These are phyloP conservation scores for Coelinius sp. DNA, from an alignment of 2,888 invertebrate species.

Conservation along the genomic window DNA sequence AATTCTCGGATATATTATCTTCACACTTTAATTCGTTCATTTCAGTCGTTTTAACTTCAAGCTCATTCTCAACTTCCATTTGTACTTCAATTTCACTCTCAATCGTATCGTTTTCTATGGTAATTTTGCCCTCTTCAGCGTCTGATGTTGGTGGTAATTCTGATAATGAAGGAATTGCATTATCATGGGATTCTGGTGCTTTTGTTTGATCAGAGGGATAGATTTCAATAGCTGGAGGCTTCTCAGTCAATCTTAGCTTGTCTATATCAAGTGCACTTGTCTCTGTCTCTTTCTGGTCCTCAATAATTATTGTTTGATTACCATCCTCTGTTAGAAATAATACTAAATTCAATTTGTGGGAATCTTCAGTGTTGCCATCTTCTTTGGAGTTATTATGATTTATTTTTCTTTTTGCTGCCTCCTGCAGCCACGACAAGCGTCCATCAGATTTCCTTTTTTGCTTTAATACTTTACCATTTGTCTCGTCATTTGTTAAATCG, in stretches of 20 bases:
- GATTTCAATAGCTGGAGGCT: background rate
- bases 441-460: conserved; percentile 43
- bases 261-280: conserved; percentile 9
- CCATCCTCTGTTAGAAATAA: conserved; percentile 1
- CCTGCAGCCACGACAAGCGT: conserved; percentile 56
- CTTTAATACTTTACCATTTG: conserved; percentile 56
- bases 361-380: conserved; percentile 39
- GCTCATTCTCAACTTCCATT: conserved; percentile 45
- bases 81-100: conserved; percentile 51
- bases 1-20: conserved; percentile 38
- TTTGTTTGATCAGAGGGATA: background rate
- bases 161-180: background rate
- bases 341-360: conserved; percentile 17
- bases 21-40: conserved; percentile 45
- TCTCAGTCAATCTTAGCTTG: background rate
- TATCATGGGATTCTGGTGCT: background rate
- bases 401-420: conserved; percentile 49
- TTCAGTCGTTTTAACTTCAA: conserved; percentile 35
- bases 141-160: background rate
- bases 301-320: background rate
- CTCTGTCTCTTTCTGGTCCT: background rate
- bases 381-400: conserved; percentile 33
- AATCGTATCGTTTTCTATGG: conserved; percentile 44
- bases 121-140: conserved; percentile 30
- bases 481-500: conserved; percentile 62